Conservation (phyloP, 2,888 invertebrate genomes). For the Noctua pronuba region DNA sequence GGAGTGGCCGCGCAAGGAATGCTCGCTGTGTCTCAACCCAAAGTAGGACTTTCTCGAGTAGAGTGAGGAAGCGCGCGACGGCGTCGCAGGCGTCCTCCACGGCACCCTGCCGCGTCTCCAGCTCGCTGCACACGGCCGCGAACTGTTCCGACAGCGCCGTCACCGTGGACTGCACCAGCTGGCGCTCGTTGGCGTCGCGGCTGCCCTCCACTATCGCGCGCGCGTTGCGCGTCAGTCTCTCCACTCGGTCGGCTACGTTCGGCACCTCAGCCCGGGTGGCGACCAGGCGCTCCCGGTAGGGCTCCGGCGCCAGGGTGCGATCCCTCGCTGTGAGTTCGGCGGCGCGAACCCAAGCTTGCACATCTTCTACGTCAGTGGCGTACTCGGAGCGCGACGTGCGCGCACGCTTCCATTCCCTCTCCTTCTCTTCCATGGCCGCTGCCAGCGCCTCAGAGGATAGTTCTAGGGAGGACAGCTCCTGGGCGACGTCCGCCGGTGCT, state of each 20-base stretch:
- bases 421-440: constrained; percentile 96
- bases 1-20: constrained; percentile 95
- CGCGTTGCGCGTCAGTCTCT: constrained; percentile 94
- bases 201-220: constrained; percentile 95
- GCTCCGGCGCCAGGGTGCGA: constrained; percentile 94
- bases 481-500: constrained; percentile 94
- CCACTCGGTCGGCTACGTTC: constrained; percentile 93
- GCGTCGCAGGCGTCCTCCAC: constrained; percentile 97
- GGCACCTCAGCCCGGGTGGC: constrained; percentile 94
- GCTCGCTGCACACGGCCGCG: constrained; percentile 93
- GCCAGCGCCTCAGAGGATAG: constrained; percentile 94
- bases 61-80: constrained; percentile 95
- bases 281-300: constrained; percentile 94
- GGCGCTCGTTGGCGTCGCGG: constrained; percentile 94
- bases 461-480: constrained; percentile 95
- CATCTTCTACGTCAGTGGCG: constrained; percentile 94
- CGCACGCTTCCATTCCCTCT: constrained; percentile 96
- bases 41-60: constrained; percentile 94
- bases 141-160: constrained; percentile 94
- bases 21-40: constrained; percentile 96
- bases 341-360: constrained; percentile 95
- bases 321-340: constrained; percentile 96
- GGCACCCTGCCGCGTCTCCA: constrained; percentile 95
- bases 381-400: constrained; percentile 95
- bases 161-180: constrained; percentile 94